These are phyloP conservation scores for Heterodera carotae DNA, from an alignment of 1,140 invertebrate genomes.

Conservation along the genomic window DNA sequence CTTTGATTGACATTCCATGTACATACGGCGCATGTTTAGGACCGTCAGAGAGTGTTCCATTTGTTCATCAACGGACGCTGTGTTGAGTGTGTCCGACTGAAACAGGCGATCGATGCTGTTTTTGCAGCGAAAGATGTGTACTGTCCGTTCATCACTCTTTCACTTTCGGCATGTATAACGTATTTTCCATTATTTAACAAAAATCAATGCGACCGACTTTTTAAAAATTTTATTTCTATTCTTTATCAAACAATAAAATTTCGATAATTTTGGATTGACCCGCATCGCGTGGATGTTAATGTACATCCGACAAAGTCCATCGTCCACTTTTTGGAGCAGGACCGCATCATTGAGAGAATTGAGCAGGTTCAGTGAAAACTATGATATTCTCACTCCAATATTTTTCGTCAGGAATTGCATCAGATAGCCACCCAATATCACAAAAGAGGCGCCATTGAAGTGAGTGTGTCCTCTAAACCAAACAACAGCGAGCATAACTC, in stretches of 20 bases:
- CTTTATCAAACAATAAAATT: too few species aligned
- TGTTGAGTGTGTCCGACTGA: conserved; percentile 46
- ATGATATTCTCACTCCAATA: not conserved
- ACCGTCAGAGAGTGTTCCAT: conserved; percentile 44
- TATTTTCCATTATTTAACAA: conserved; percentile 23
- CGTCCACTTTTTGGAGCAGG: conserved; percentile 55
- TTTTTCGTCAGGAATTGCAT: conserved; percentile 30
- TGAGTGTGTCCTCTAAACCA: conserved; percentile 15
- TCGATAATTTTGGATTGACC: conserved; percentile 48
- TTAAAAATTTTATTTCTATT: too few species aligned
- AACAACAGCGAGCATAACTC: not conserved
- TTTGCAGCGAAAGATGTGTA: conserved; percentile 39
- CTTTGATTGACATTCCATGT: too few species aligned
- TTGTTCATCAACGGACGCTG: conserved; percentile 55
- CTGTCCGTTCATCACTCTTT: conserved; percentile 46
- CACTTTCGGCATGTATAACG: conserved; percentile 38
- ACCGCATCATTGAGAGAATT: conserved; percentile 54
- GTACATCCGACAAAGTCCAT: conserved; percentile 54
- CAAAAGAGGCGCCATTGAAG: conserved; percentile 32
- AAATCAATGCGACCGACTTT: too few species aligned
- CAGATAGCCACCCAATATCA: conserved; percentile 25
- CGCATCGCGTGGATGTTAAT: conserved; percentile 53
- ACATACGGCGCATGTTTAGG: too few species aligned
- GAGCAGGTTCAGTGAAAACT: conserved; percentile 43
- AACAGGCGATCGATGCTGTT: conserved; percentile 45